Evolutionary conservation across 2,888 invertebrate genomes (phyloP).

Genomic region (Synanthedon myopaeformis): DNA sequence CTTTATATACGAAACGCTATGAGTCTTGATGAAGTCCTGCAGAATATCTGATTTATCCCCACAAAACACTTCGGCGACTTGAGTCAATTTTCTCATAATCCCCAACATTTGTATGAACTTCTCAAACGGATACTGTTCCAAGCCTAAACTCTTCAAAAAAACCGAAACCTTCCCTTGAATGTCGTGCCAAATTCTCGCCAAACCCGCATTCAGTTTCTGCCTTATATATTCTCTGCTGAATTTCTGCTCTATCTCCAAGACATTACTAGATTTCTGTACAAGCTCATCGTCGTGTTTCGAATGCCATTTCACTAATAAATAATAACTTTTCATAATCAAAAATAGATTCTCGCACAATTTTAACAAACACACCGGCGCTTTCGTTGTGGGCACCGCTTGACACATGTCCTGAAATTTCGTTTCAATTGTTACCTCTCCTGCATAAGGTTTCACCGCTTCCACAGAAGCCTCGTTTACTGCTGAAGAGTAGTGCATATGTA

Average conservation of each 20-base stretch:
- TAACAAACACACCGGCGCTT: conserved; percentile 76
- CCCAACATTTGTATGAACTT: conserved; percentile 93
- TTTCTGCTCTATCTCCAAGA: conserved; percentile 72
- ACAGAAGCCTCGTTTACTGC: conserved; percentile 87
- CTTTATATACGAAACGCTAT: conserved; percentile 90
- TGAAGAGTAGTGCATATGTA: conserved; percentile 95
- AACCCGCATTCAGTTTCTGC: conserved; percentile 90
- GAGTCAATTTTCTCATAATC: conserved; percentile 87
- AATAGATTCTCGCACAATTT: conserved; percentile 90
- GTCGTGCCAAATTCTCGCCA: conserved; percentile 91
- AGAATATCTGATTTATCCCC: conserved; percentile 87
- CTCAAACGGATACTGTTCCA: conserved; percentile 91
- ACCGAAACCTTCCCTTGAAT: conserved; percentile 90
- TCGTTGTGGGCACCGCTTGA: conserved; percentile 55
- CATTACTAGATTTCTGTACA: conserved; percentile 28
- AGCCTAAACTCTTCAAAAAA: conserved; percentile 81
- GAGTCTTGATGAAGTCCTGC: conserved; percentile 87
- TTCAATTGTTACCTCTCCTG: conserved; percentile 28
- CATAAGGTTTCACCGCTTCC: conserved; percentile 69
- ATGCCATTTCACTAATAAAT: conserved; percentile 84
- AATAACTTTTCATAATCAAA: conserved; percentile 83
- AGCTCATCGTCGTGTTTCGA: conserved; percentile 55
- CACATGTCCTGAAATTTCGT: conserved; percentile 85
- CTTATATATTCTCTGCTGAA: conserved; percentile 83
- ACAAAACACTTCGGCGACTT: conserved; percentile 92